Percentiles rank a stretch among this genome's conserved stretches.
Conservation (phyloP, 2,113 vertebrate species). For the Nycticebus coucang region DNA sequence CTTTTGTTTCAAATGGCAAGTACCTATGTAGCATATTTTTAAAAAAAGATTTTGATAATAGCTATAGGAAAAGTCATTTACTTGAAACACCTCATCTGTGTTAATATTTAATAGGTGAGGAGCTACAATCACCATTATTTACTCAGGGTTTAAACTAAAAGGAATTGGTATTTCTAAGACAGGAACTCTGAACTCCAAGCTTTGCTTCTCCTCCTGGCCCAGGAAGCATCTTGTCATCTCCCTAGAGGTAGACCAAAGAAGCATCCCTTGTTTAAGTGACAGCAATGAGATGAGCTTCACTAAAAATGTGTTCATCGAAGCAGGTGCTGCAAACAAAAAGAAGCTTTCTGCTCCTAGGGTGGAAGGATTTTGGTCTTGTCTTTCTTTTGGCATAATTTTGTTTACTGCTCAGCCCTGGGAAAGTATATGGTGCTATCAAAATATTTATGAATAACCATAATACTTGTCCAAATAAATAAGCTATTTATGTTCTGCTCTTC, state of each 20-base stretch:
- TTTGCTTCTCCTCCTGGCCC: neutral
- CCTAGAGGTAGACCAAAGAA: neutral
- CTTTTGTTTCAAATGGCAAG: conserved; percentile 25
- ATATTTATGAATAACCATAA: conserved; percentile 46
- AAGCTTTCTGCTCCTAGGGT: neutral
- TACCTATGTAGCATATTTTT: neutral
- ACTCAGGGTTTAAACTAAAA: neutral
- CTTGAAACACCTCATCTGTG: neutral
- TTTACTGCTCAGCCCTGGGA: neutral
- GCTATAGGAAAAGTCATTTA: conserved; percentile 45
- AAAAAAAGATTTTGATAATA: conserved; percentile 18
- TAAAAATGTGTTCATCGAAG: conserved; percentile 50
- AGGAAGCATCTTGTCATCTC: neutral
- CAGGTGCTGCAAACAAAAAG: neutral
- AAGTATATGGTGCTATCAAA: neutral
- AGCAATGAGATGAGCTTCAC: neutral
- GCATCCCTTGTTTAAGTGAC: neutral
- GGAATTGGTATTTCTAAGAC: neutral
- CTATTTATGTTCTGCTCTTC: conserved; percentile 12
- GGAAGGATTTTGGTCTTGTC: neutral
- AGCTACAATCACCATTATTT: neutral
- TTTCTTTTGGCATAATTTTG: neutral
- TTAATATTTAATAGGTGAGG: neutral
- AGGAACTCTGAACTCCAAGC: neutral
- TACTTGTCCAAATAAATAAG: conserved; percentile 40